A percentile compares a stretch with the other conserved stretches of the same genome.
phyloP scores from a whole-genome alignment of 2,888 invertebrate species.

The Drosophila atripex region DNA sequence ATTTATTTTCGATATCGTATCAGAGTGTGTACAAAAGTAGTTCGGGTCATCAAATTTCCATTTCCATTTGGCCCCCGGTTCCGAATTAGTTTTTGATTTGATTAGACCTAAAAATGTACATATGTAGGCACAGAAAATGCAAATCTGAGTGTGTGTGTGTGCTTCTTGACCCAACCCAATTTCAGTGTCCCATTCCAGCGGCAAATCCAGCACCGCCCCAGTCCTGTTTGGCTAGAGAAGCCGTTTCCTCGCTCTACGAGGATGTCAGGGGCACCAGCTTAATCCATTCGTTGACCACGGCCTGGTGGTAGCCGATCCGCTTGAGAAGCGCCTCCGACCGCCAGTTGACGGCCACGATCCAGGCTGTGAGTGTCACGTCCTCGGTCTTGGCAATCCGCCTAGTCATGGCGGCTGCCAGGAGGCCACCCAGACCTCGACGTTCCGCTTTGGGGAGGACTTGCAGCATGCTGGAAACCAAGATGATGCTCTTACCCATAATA shows the following conservation, averaged over 20 bases:
- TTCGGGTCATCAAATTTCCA: background rate
- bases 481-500: background rate
- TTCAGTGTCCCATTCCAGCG: background rate
- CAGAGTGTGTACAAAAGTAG: conserved; percentile 55
- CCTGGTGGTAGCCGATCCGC: conserved; percentile 69
- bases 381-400: conserved; percentile 64
- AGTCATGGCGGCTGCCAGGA: conserved; percentile 68
- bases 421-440: conserved; percentile 74
- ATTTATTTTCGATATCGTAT: conserved; percentile 31
- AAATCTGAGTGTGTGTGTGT: conserved; percentile 12
- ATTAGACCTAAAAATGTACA: conserved; percentile 55
- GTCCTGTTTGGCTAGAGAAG: background rate
- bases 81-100: conserved; percentile 44
- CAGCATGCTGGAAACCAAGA: conserved; percentile 62
- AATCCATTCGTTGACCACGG: conserved; percentile 77
- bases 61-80: conserved; percentile 28
- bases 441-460: conserved; percentile 74
- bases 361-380: conserved; percentile 68
- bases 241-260: background rate
- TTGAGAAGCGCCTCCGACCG: conserved; percentile 72
- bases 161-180: conserved; percentile 10
- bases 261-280: conserved; percentile 49
- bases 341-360: conserved; percentile 70
- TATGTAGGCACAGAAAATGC: conserved; percentile 56
- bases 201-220: conserved; percentile 1